Percentiles rank a stretch among this genome's conserved stretches.
phyloP scores from a whole-genome alignment of 2,888 invertebrate genomes.

The Leptogaster cylindrica region DNA sequence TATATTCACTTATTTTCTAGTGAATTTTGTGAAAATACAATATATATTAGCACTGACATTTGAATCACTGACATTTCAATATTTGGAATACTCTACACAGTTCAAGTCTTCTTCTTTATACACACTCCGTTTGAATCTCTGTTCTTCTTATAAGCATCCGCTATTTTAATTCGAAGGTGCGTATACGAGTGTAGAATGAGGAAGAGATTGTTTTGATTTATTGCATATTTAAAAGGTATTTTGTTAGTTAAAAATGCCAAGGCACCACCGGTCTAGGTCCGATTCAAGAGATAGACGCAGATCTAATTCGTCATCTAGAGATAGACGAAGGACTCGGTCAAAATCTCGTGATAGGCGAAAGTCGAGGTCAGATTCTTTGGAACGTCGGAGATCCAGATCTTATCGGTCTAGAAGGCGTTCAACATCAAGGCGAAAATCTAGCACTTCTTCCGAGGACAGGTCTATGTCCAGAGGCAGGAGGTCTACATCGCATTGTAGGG shows the following conservation, averaged over 20 bases:
- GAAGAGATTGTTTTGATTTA: too few species aligned
- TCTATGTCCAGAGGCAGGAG: background rate
- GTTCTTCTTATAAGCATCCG: too few species aligned
- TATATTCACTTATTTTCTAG: too few species aligned
- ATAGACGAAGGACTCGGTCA: background rate
- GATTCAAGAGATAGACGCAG: background rate
- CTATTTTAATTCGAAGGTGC: too few species aligned
- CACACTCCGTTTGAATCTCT: too few species aligned
- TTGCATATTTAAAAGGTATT: too few species aligned
- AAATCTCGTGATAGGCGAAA: background rate
- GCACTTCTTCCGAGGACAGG: conserved; percentile 6
- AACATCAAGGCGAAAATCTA: background rate
- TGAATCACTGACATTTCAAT: too few species aligned
- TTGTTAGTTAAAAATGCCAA: conserved; percentile 11
- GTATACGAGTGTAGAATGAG: too few species aligned
- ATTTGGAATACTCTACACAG: too few species aligned
- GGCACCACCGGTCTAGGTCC: background rate
- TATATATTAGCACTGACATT: too few species aligned
- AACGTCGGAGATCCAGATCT: conserved; percentile 15
- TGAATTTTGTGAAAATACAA: too few species aligned
- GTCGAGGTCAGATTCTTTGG: conserved; percentile 2
- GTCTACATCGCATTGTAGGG: background rate
- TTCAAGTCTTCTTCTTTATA: too few species aligned
- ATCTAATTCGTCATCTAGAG: background rate
- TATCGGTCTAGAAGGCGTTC: background rate